Evolutionary conservation across 1,140 invertebrate genomes (phyloP).

Genomic region (Drosophila parabipectinata): DNA sequence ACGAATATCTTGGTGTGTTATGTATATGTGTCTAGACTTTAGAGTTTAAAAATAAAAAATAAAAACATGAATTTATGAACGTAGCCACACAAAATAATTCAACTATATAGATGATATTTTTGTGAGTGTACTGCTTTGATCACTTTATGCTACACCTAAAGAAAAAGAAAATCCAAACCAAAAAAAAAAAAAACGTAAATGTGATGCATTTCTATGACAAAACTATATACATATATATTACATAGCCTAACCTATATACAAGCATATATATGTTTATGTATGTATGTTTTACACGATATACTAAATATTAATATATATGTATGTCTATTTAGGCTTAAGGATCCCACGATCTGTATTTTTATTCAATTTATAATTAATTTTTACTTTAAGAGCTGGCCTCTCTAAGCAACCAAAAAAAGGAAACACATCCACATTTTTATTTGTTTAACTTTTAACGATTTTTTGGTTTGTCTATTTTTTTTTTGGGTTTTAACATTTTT

Average conservation of each 20-base stretch:
- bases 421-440: not conserved
- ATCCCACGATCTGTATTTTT: slow-evolving; percentile 6
- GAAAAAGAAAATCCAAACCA: not conserved
- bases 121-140: slow-evolving; percentile 31
- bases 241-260: slow-evolving; percentile 18
- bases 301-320: slow-evolving; percentile 1
- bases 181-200: slow-evolving; percentile 46
- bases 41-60: not conserved
- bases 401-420: not conserved
- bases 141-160: not conserved
- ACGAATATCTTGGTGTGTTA: slow-evolving; percentile 8
- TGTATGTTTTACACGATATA: slow-evolving; percentile 1
- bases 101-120: slow-evolving; percentile 3
- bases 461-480: not conserved
- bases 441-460: not conserved
- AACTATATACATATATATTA: slow-evolving; percentile 18
- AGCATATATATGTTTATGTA: slow-evolving; percentile 15
- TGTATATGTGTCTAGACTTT: slow-evolving; percentile 34
- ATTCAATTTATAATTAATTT: slow-evolving; percentile 9
- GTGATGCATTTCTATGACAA: slow-evolving; percentile 69
- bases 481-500: not conserved
- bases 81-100: slow-evolving; percentile 9
- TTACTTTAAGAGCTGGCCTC: slow-evolving; percentile 41
- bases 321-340: slow-evolving; percentile 38
- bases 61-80: slow-evolving; percentile 40